These are phyloP conservation scores for Polypterus senegalus DNA, from an alignment of 2,113 vertebrate genomes.

Conservation along the genomic window DNA sequence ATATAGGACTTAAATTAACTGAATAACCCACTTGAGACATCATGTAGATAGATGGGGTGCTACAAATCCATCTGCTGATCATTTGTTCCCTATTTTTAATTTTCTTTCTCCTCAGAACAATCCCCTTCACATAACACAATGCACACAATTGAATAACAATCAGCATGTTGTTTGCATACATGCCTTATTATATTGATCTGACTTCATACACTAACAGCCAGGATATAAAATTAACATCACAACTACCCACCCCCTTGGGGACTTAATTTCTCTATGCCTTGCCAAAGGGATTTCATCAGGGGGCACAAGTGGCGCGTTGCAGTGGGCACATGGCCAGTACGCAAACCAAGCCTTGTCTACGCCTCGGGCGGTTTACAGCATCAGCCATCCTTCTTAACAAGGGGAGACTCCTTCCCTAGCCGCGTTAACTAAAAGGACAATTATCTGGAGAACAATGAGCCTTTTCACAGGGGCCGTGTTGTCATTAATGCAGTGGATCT, in stretches of 20 bases:
- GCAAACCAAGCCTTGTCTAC: constrained; percentile 36
- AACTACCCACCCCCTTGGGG: constrained; percentile 49
- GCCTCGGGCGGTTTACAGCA: constrained; percentile 53
- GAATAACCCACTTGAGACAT: too few relatives aligned
- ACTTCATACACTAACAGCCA: constrained; percentile 61
- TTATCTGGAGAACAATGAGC: constrained; percentile 68
- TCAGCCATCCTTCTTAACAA: constrained; percentile 54
- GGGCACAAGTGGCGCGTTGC: constrained; percentile 59
- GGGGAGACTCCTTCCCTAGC: constrained; percentile 45
- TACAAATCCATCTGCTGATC: too few relatives aligned
- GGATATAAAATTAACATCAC: constrained; percentile 61
- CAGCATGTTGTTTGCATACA: constrained; percentile 67
- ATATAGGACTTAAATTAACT: too few relatives aligned
- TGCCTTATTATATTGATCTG: constrained; percentile 65
- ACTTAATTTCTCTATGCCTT: constrained; percentile 56
- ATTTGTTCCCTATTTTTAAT: too few relatives aligned
- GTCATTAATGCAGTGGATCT: constrained; percentile 63
- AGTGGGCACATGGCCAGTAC: constrained; percentile 56
- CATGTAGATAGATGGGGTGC: too few relatives aligned
- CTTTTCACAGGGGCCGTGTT: constrained; percentile 62
- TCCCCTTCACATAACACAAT: too few relatives aligned
- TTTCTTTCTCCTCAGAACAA: too few relatives aligned
- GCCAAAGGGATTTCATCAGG: constrained; percentile 54
- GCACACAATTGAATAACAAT: constrained; percentile 55
- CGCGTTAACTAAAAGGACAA: constrained; percentile 68